phyloP scores from a whole-genome alignment of 2,113 vertebrate genomes.

The Tachuris rubrigastra region DNA sequence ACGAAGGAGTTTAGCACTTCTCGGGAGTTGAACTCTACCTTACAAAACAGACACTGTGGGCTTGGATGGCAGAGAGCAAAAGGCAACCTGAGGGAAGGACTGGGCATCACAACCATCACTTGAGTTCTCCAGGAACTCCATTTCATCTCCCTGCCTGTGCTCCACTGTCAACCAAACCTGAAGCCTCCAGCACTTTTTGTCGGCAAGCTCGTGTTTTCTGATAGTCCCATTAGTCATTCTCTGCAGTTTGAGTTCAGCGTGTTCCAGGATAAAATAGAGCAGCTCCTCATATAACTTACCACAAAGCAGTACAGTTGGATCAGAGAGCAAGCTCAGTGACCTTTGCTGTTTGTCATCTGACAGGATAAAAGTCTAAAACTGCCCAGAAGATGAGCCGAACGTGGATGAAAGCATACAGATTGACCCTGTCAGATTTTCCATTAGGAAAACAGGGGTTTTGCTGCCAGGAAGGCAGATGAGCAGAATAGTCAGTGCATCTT shows the following conservation, averaged over 20 bases:
- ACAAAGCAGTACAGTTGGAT: conserved; percentile 42
- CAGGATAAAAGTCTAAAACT: conserved; percentile 72
- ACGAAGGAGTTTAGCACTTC: background rate
- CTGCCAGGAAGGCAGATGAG: conserved; percentile 69
- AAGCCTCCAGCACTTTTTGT: background rate
- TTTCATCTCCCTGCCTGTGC: background rate
- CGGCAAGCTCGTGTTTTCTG: conserved; percentile 6
- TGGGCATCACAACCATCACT: background rate
- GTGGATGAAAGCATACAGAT: conserved; percentile 72
- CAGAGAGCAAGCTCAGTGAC: conserved; percentile 62
- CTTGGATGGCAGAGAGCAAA: background rate
- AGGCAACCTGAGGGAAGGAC: background rate
- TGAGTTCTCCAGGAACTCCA: background rate
- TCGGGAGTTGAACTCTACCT: background rate
- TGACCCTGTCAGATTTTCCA: conserved; percentile 77
- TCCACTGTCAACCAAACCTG: background rate
- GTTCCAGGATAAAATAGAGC: conserved; percentile 38
- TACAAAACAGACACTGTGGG: background rate
- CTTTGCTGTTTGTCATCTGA: conserved; percentile 66
- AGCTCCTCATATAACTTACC: conserved; percentile 46
- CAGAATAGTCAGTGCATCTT: conserved; percentile 42
- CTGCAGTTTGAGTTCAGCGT: conserved; percentile 44
- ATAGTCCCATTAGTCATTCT: conserved; percentile 14
- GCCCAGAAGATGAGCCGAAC: conserved; percentile 70
- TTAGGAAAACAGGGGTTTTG: conserved; percentile 59